phyloP scores from a whole-genome alignment of 2,888 invertebrate species.

The Tanytarsus gracilentus region DNA sequence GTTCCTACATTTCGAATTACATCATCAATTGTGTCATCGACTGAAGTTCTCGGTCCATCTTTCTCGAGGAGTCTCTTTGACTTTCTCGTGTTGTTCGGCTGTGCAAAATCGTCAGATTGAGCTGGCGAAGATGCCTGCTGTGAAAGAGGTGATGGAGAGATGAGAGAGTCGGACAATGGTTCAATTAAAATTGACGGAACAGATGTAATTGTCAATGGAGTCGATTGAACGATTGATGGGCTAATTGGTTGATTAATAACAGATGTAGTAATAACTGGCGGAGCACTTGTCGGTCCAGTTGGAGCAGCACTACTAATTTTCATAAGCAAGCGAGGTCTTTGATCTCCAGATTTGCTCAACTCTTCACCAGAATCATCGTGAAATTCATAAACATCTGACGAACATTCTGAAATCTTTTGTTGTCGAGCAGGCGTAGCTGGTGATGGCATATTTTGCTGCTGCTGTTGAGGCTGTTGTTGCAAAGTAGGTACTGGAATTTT shows the following conservation, averaged over 20 bases:
- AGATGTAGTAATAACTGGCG: constrained; percentile 36
- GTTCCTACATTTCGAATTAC: constrained; percentile 65
- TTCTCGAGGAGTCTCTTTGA: constrained; percentile 71
- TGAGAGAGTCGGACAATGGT: constrained; percentile 34
- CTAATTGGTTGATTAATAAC: constrained; percentile 41
- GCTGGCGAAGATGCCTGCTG: constrained; percentile 49
- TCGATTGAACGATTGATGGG: constrained; percentile 31
- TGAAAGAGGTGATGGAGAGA: constrained; percentile 39
- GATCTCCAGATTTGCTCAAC: constrained; percentile 32
- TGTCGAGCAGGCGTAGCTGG: constrained; percentile 32
- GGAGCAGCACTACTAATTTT: constrained; percentile 67
- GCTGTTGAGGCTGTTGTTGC: constrained; percentile 35
- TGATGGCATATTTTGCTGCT: constrained; percentile 31
- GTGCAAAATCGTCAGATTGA: constrained; percentile 43
- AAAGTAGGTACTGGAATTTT: constrained; percentile 34
- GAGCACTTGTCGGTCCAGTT: constrained; percentile 38
- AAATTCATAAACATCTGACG: constrained; percentile 85
- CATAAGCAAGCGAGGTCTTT: constrained; percentile 64
- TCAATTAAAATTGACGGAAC: constrained; percentile 39
- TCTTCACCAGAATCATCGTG: constrained; percentile 83
- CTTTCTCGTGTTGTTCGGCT: constrained; percentile 60
- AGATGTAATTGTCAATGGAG: constrained; percentile 32
- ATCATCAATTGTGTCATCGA: constrained; percentile 85
- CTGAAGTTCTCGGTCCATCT: constrained; percentile 63
- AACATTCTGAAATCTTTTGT: constrained; percentile 35